Evolutionary conservation across 2,113 vertebrate species (phyloP).

Genomic region (Cyanistes caeruleus): DNA sequence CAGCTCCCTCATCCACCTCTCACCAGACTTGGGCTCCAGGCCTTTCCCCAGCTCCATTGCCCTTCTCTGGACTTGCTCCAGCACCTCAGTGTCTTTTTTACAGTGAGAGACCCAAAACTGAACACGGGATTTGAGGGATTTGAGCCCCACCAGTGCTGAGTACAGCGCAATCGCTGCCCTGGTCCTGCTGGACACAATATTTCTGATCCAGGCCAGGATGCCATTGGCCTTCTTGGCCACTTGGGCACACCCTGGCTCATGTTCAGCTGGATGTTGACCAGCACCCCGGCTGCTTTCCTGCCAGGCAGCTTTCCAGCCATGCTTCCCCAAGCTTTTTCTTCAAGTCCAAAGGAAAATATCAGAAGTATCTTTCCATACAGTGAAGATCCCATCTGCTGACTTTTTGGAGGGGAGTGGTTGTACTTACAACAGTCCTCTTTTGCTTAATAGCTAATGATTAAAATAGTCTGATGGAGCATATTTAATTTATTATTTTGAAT

Average conservation of each 20-base stretch:
- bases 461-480: neutral
- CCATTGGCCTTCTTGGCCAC: neutral
- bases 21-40: neutral
- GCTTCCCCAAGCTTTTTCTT: neutral
- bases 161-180: neutral
- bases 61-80: accelerated
- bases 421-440: neutral
- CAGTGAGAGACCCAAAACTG: neutral
- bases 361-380: neutral
- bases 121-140: no score
- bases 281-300: neutral
- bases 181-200: neutral
- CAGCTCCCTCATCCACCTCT: neutral
- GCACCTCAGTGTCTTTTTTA: neutral
- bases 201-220: neutral
- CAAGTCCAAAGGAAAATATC: neutral
- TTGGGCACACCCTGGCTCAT: neutral
- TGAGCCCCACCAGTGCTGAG: accelerated
- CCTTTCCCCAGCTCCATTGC: neutral
- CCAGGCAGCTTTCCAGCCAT: neutral
- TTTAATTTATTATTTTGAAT: neutral
- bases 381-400: neutral
- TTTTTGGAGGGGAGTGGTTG: neutral
- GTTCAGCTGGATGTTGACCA: neutral
- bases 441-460: neutral